These are phyloP conservation scores for Peromyscus aztecus DNA, from an alignment of 2,797 vertebrate genomes.

Conservation along the genomic window DNA sequence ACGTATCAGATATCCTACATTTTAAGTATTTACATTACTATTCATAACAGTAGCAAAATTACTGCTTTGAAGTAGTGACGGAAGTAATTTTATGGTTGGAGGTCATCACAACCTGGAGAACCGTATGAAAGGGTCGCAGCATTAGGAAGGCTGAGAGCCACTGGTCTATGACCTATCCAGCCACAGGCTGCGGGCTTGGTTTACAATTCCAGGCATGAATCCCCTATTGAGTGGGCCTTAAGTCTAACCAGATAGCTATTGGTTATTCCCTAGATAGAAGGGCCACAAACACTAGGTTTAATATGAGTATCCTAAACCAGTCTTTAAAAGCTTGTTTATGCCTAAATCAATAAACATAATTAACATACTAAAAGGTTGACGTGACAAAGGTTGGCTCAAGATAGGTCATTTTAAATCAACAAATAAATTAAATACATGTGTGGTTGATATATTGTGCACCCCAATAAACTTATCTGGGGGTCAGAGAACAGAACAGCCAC, in stretches of 20 bases:
- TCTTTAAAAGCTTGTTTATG: slow-evolving; percentile 13
- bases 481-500: too few species aligned
- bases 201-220: not conserved
- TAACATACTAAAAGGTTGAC: not conserved
- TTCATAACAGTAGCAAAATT: not conserved
- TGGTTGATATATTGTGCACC: too few species aligned
- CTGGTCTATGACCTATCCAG: too few species aligned
- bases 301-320: not conserved
- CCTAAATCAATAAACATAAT: slow-evolving; percentile 41
- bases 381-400: not conserved
- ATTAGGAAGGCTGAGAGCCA: not conserved
- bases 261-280: not conserved
- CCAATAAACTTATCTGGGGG: too few species aligned
- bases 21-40: not conserved
- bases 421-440: not conserved
- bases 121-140: not conserved
- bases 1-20: not conserved
- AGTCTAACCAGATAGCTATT: not conserved
- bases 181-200: not conserved
- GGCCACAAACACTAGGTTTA: not conserved
- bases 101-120: not conserved
- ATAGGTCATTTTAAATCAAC: slow-evolving; percentile 10
- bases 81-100: not conserved
- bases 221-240: not conserved
- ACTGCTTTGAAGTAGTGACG: not conserved